Evolutionary conservation across 2,113 vertebrate species (phyloP).

Genomic region (Erythrolamprus reginae): DNA sequence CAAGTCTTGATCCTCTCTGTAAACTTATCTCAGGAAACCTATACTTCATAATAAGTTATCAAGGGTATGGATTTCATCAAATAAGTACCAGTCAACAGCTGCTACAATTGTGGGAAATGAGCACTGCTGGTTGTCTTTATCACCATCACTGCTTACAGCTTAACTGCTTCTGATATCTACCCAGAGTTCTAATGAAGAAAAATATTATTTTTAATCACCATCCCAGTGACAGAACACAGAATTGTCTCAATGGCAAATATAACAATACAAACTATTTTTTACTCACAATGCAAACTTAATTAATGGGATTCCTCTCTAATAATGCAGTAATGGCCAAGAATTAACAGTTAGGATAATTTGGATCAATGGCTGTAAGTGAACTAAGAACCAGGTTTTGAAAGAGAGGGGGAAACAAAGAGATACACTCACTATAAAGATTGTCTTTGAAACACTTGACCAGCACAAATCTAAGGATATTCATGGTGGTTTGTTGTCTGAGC

Average conservation of each 20-base stretch:
- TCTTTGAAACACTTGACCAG: not conserved
- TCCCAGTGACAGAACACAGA: not conserved
- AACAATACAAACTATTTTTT: not conserved
- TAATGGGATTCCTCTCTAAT: not conserved
- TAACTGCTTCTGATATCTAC: not conserved
- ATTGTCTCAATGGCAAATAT: not conserved
- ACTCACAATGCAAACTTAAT: not conserved
- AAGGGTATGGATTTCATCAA: not conserved
- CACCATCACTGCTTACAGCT: rapidly evolving
- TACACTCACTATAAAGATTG: not conserved
- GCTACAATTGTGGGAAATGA: not conserved
- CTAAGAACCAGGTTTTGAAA: not conserved
- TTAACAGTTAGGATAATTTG: not conserved
- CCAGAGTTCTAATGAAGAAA: not conserved
- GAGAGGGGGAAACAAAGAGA: not conserved
- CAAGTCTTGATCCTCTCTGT: not conserved
- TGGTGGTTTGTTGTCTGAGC: not conserved
- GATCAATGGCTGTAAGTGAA: not conserved
- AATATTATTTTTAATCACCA: not conserved
- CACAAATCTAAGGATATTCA: not conserved
- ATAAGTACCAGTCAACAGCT: not conserved
- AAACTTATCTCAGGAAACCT: not conserved
- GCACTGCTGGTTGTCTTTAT: not conserved
- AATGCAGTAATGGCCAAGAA: not conserved
- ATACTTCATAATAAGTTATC: not conserved